Percentiles rank a stretch among this genome's conserved stretches.
phyloP scores from a whole-genome alignment of 1,140 invertebrate genomes.

The Brachionus koreanus region DNA sequence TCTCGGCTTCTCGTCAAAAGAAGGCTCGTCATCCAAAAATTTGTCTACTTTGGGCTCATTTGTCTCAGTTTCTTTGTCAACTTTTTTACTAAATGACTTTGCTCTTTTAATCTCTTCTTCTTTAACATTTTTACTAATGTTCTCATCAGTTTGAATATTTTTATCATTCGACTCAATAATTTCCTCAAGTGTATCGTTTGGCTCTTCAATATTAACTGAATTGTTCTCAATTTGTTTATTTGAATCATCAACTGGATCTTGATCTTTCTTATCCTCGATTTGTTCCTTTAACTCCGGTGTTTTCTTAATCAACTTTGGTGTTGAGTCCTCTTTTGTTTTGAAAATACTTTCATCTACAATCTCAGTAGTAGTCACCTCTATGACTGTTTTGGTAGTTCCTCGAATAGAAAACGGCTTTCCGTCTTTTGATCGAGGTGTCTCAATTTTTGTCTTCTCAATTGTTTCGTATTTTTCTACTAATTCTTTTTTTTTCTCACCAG shows the following conservation, averaged over 20 bases:
- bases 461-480: constrained; percentile 3
- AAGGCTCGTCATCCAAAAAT: neutral
- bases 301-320: neutral
- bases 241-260: neutral
- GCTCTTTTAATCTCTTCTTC: neutral
- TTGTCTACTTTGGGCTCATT: neutral
- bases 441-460: neutral
- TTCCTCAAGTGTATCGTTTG: neutral
- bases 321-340: neutral
- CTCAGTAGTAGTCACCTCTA: constrained; percentile 39
- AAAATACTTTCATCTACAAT: constrained; percentile 31
- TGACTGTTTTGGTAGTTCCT: constrained; percentile 35
- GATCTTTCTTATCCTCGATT: neutral
- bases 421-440: constrained; percentile 26
- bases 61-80: neutral
- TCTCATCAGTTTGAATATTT: neutral
- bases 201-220: neutral
- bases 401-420: constrained; percentile 34
- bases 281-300: neutral
- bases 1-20: neutral
- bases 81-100: neutral
- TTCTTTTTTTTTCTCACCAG: neutral
- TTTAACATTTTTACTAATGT: neutral
- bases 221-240: neutral
- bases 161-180: neutral